Evolutionary conservation across 2,113 vertebrate species (phyloP).

Genomic region (Cephalophus harveyi): DNA sequence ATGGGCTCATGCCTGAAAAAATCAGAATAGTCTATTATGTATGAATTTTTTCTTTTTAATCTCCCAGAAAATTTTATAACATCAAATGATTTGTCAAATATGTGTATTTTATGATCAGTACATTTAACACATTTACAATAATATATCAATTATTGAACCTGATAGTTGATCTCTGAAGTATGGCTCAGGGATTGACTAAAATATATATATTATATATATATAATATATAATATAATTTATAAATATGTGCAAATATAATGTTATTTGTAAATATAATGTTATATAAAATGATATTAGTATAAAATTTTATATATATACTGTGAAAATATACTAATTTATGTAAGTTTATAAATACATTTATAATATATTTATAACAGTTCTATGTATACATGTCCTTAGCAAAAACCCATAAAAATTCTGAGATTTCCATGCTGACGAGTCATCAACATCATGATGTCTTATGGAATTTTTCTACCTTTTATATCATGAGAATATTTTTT

Average conservation of each 20-base stretch:
- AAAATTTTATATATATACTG: neutral
- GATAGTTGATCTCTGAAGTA: neutral
- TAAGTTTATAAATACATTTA: neutral
- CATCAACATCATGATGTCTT: neutral
- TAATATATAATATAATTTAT: neutral
- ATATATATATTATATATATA: too few relatives aligned
- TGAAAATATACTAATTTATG: neutral
- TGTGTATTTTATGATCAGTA: neutral
- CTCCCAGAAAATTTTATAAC: neutral
- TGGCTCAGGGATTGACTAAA: neutral
- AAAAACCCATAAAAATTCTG: conserved; percentile 1
- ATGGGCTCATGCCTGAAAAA: neutral
- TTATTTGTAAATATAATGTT: neutral
- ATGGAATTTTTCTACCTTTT: neutral
- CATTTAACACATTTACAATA: neutral
- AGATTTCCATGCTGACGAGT: neutral
- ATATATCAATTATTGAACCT: neutral
- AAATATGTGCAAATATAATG: neutral
- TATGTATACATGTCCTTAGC: neutral
- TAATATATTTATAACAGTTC: neutral
- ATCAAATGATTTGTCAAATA: neutral
- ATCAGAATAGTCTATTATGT: neutral
- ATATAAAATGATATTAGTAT: neutral
- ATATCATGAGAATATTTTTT: neutral
- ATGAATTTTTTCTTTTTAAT: neutral